Base-by-base conservation (phyloP, 2,113 vertebrate species). In the Notothenia coriiceps region DNA sequence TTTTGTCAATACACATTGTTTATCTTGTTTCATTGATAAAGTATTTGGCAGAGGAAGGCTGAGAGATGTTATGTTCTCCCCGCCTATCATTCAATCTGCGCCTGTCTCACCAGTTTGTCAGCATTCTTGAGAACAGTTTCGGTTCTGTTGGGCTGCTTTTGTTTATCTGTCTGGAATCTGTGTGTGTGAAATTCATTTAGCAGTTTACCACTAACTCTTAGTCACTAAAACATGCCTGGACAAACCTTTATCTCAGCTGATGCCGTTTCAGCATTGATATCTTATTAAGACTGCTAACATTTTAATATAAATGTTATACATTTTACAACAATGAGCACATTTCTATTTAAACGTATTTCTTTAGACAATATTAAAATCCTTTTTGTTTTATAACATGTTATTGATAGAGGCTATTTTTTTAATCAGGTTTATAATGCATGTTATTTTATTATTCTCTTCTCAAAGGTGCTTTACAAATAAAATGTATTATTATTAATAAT, bases 61-160 rank as follows among this genome's bases (percentile, higher is more conserved):
- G 10, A 5, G 20, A 63, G 75, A 44, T n/a, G 2, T 35, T 5
- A 59, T 82, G 62, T 87, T 73, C 64, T 88, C 78, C 78, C 33
- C 17, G 25, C 52, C 49, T 14, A 65, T 77, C 46, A 66, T 66
- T 76, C 61, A 63, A 0, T 78, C 47, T 11, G 56, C 5, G 54
- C 74, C 79, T 14, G 85, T 78, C 10, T 18, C 68, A 82, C 90
- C 86, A 61, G 92, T 90, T 74, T 40, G 68, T 74, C 89, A 65
- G 61, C 90, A 92, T 91, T 88, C 82, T 79, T 77, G 10, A 59
- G 62, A 83, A 80, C 72, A 62, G 79, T 82, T 85, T 86, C 29
- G 0, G 13, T 86, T 79, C 47, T 86, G 68, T 83, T 60, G 11
- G 22, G 10, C 64, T 66, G 67, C 25, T 65, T 10, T 74, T 85